Evolutionary conservation across 2,113 vertebrate genomes (phyloP), one percentile per base, ranked within the genome.

Genomic region (Carassius auratus): DNA sequence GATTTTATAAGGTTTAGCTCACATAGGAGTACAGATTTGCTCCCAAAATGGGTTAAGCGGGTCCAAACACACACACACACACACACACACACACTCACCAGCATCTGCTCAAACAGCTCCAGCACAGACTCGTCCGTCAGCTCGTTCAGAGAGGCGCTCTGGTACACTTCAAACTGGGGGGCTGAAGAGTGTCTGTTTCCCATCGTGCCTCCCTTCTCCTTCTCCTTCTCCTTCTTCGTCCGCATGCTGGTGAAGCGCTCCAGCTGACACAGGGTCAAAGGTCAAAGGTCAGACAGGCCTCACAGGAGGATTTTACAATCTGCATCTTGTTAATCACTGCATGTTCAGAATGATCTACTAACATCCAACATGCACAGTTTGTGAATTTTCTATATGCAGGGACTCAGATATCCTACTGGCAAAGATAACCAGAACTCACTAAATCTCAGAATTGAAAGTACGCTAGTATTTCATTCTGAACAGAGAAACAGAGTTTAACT

Each of bases 241-340:
- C 97, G 94, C 90, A 98, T 98, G 87, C 97, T 98, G 87, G 97
- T 97, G 91, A 98, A 96, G 69, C 97, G 94, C 87, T 98, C 97
- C 91, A 98, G 91, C 97, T 98, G 89, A 87, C 85, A 84, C 76
- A 48, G 83, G 15, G 30, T 80, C 36, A 87, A n/a, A 79, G 50
- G 21, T n/a, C 21, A 86, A 26, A 50, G 38, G 45, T 86, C 57
- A 23, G n/a, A 38, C 42, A 42, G 42, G 0, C 7, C 45, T 14
- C 76, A 57, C 26, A 19, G 26, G 17, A 21, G 17, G 5, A 21
- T 76, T 26, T 75, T 8, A 74, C 12, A 74, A 21, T 50, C 42
- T 26, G 10, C 4, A 14, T 64, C n/a, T 64, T 12, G 42, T 23
- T 17, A 33, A 15, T 33, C 26, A 19, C 6, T 19, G 23, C 50